Conservation (phyloP, 1,140 invertebrate species). For the Metopolophium dirhodum region DNA sequence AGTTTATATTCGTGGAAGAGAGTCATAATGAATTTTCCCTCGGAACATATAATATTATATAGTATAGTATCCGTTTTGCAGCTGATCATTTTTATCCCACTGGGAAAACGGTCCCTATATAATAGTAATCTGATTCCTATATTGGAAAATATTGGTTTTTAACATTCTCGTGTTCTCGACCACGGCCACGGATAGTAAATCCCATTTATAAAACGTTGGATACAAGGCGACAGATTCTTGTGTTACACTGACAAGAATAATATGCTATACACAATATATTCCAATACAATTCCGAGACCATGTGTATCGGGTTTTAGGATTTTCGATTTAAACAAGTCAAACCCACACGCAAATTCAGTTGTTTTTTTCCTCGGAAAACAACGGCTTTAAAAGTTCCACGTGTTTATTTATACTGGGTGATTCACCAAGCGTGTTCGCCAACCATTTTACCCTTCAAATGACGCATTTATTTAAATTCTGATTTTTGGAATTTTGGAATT, state of each 20-base stretch:
- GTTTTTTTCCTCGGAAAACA: neutral
- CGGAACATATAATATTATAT: neutral
- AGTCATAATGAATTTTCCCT: neutral
- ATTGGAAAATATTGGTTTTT: conserved; percentile 48
- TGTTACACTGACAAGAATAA: conserved; percentile 29
- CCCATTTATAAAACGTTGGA: conserved; percentile 33
- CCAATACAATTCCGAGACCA: neutral
- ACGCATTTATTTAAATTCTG: neutral
- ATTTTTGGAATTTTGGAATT: neutral
- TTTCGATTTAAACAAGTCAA: neutral
- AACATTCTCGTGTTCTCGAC: conserved; percentile 47
- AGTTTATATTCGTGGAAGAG: neutral
- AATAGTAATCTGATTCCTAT: conserved; percentile 12
- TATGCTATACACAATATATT: conserved; percentile 16
- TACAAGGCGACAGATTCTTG: conserved; percentile 11
- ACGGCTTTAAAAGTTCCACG: neutral
- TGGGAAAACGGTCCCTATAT: neutral
- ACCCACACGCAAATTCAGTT: neutral
- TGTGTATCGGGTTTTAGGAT: neutral
- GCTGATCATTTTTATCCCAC: conserved; percentile 14
- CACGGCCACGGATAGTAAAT: neutral
- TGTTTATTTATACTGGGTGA: neutral
- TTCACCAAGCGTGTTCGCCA: neutral
- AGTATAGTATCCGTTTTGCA: neutral
- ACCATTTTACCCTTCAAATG: neutral